Percentiles rank a stretch among this genome's conserved stretches.
Conservation (phyloP, 2,797 vertebrate species). For the Aplochiton taeniatus region DNA sequence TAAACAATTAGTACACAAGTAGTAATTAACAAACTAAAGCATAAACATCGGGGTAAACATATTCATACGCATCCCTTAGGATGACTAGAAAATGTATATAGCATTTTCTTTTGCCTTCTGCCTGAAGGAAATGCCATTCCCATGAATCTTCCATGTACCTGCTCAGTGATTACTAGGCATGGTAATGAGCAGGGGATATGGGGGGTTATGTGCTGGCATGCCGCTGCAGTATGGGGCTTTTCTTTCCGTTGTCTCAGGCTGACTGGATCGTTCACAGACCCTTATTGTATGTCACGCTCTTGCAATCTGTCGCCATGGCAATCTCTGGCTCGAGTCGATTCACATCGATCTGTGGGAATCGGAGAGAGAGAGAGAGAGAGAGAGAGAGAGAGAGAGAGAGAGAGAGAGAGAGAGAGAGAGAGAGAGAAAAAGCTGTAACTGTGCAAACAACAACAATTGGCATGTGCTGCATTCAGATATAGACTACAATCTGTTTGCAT, state of each 20-base stretch:
- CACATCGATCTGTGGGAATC: conserved; percentile 83
- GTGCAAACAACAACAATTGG: conserved; percentile 11
- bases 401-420: neutral
- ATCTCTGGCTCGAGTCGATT: conserved; percentile 87
- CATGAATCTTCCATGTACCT: no score
- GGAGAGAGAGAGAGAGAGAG: conserved; percentile 58
- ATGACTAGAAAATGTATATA: no score
- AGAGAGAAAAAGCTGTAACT: conserved; percentile 23
- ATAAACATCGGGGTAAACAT: no score
- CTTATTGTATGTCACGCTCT: conserved; percentile 90
- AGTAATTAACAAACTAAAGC: no score
- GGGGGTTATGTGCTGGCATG: neutral
- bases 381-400: neutral
- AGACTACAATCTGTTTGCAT: neutral
- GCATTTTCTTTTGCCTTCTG: no score
- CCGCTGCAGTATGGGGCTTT: neutral
- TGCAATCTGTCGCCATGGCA: conserved; percentile 78
- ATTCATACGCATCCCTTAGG: no score
- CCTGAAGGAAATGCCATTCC: no score
- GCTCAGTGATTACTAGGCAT: no score
- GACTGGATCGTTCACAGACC: conserved; percentile 76
- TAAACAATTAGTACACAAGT: no score
- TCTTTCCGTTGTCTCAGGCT: neutral
- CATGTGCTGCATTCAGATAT: neutral
- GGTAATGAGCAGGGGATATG: neutral